Evolutionary conservation across 92 coral and sea anemone species (phyloP).

Genomic region (Actinostola sp.): DNA sequence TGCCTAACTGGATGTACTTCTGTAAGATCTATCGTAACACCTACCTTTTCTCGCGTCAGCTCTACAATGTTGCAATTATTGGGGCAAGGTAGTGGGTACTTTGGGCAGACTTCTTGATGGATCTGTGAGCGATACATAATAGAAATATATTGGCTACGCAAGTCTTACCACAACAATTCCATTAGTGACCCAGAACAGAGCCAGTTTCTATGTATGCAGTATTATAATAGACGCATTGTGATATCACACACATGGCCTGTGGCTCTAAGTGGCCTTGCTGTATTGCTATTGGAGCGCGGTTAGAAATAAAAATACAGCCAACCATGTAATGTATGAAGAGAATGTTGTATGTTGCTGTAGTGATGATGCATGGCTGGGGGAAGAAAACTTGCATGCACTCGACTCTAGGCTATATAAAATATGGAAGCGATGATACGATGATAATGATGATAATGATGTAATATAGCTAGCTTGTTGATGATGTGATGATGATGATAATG

Average conservation of each 20-base stretch:
- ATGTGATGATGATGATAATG: too few relatives aligned
- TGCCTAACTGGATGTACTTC: too few relatives aligned
- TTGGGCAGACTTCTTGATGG: conserved; percentile 67
- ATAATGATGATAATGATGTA: too few relatives aligned
- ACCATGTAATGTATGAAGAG: not conserved
- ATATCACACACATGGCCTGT: not conserved
- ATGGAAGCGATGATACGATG: too few relatives aligned
- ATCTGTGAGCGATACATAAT: conserved; percentile 53
- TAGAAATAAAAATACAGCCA: not conserved
- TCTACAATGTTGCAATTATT: conserved; percentile 68
- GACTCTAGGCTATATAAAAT: too few relatives aligned
- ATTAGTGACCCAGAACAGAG: conserved; percentile 15
- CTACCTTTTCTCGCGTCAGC: conserved; percentile 70
- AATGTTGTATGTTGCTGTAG: not conserved
- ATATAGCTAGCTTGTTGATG: too few relatives aligned
- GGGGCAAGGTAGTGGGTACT: conserved; percentile 66
- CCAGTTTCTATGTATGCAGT: too few relatives aligned
- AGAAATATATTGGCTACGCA: conserved; percentile 5
- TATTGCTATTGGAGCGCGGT: not conserved
- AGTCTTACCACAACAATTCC: conserved; percentile 1
- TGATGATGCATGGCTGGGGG: too few relatives aligned
- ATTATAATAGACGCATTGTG: conserved; percentile 10
- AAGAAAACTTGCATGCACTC: too few relatives aligned
- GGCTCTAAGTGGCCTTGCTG: not conserved
- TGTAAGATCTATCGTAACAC: not conserved